Base-by-base conservation (phyloP, 2,797 vertebrate species). In the Rallus crepitans region DNA sequence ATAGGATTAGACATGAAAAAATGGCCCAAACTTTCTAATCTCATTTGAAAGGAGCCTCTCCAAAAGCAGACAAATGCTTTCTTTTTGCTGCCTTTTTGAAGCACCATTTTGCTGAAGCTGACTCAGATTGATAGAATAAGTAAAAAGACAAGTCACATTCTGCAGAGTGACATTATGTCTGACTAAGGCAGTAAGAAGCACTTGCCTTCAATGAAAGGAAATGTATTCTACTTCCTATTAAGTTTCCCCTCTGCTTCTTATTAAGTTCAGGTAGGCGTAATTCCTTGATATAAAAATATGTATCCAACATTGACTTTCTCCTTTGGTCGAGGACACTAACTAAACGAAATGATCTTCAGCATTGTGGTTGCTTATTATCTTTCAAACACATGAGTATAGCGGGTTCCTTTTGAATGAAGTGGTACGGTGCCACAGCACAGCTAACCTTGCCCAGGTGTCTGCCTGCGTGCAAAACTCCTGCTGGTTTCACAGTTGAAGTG, bases 1-100 rank as follows among this genome's bases (percentile, higher is more conserved):
- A 98, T 89, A 96, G 96, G 95, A 97, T 97, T 97, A 97, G 75
- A 92, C 95, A 78, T 94, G 93, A 93, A 93, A 93, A 94, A 94
- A 93, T 90, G 63, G 87, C 65, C 57, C 86, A 92, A 94, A 94
- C 90, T 96, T 97, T 95, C 80, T 96, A 97, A 97, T 94, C 92
- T 96, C 87, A 81, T 96, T 97, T 97, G 87, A 96, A 97, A 97
- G 75, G 55, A 97, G 11, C 47, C 86, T 94, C 91, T 96, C 86
- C 90, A 89, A 93, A 96, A 95, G 91, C 89, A 95, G 85, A 88
- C 81, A 94, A 90, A 95, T 90, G 82, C 77, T 96, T 97, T 91
- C 57, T 91, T 96, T 96, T 33, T 93, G 5, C 69, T 93, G 64
- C 83, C 66, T 96, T 96, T 95, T 93, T 96, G 84, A 97, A 96